A percentile compares a stretch with the other conserved stretches of the same genome.
Conservation (phyloP, 2,888 invertebrate genomes). For the Euclidia mi region DNA sequence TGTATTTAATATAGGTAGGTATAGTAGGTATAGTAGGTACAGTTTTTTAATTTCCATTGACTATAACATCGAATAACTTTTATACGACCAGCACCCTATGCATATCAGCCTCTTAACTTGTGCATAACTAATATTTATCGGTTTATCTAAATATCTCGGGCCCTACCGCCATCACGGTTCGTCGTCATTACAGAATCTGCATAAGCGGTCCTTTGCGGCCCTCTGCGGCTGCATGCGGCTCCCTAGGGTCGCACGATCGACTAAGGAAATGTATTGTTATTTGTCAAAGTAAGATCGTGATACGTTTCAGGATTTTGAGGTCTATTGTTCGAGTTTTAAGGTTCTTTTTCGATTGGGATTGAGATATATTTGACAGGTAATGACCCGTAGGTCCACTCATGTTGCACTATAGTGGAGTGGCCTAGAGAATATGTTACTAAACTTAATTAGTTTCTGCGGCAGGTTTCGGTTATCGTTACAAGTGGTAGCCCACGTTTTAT, state of each 20-base stretch:
- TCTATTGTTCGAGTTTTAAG: not conserved
- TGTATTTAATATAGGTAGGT: too few relatives aligned
- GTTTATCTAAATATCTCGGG: constrained; percentile 38
- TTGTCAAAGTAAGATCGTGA: constrained; percentile 15
- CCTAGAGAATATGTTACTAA: too few relatives aligned
- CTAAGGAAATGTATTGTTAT: constrained; percentile 33
- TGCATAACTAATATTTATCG: constrained; percentile 55
- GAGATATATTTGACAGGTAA: not conserved
- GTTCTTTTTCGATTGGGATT: constrained; percentile 31
- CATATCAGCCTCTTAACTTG: constrained; percentile 5
- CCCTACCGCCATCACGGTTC: constrained; percentile 32
- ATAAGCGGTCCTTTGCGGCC: constrained; percentile 82
- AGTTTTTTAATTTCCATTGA: too few relatives aligned
- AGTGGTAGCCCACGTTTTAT: too few relatives aligned
- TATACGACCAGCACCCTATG: not conserved
- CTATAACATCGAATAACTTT: not conserved
- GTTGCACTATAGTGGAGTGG: too few relatives aligned
- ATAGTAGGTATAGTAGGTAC: too few relatives aligned
- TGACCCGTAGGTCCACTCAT: constrained; percentile 20
- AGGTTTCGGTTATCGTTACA: too few relatives aligned
- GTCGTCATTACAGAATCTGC: constrained; percentile 73
- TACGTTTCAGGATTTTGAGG: constrained; percentile 16
- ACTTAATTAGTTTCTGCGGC: too few relatives aligned
- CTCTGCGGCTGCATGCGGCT: constrained; percentile 69
- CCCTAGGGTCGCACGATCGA: constrained; percentile 62